These are phyloP conservation scores for Pipistrellus pygmaeus DNA, from an alignment of 2,797 vertebrate genomes.

Conservation along the genomic window DNA sequence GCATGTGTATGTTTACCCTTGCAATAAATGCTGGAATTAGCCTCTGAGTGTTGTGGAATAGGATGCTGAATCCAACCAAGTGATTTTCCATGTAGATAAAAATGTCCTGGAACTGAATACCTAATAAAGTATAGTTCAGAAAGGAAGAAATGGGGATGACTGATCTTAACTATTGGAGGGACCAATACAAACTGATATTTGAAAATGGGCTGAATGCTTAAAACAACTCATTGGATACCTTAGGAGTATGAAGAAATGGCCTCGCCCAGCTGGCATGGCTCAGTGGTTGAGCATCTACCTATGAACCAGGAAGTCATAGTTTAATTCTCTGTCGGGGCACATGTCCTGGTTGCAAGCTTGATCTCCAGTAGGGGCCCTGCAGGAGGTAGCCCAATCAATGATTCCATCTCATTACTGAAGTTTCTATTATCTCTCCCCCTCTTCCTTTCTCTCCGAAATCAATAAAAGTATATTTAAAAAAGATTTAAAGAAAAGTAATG, in stretches of 20 bases:
- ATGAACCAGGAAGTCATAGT: too few relatives aligned
- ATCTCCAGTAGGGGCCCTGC: too few relatives aligned
- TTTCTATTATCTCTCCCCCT: too few relatives aligned
- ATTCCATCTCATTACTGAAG: too few relatives aligned
- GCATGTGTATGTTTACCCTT: neutral
- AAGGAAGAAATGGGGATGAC: neutral
- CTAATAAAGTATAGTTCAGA: neutral
- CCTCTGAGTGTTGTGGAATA: neutral
- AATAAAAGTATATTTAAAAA: too few relatives aligned
- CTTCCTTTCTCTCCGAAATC: too few relatives aligned
- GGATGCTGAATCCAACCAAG: neutral
- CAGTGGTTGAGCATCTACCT: too few relatives aligned
- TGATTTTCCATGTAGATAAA: neutral
- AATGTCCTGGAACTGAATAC: neutral
- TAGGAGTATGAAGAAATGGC: neutral
- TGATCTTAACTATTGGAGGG: neutral
- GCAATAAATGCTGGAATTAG: neutral
- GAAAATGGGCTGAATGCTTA: neutral
- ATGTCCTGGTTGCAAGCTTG: too few relatives aligned
- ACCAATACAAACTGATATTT: neutral
- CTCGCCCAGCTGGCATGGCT: neutral
- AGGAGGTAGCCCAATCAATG: too few relatives aligned
- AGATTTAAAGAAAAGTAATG: neutral
- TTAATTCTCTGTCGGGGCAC: too few relatives aligned
- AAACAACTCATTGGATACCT: neutral